A percentile compares a stretch with the other conserved stretches of the same genome.
phyloP scores from a whole-genome alignment of 2,113 vertebrate genomes.

The Eira barbara region DNA sequence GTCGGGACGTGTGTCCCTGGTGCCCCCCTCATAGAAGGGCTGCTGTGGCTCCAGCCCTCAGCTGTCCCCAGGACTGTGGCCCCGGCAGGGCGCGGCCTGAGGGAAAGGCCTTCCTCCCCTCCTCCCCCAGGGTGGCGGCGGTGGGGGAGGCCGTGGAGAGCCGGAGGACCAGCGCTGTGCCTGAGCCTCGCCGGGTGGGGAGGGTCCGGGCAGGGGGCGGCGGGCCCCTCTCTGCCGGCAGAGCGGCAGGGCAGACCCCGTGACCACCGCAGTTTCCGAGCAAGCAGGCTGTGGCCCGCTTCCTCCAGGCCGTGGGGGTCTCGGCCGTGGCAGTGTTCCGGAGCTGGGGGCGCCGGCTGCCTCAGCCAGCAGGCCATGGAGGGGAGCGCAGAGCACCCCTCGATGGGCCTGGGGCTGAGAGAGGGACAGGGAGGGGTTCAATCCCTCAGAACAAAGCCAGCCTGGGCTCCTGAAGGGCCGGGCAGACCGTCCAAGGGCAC shows the following conservation, averaged over 20 bases:
- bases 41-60: not conserved
- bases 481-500: not conserved
- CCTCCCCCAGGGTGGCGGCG: not conserved
- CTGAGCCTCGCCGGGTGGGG: not conserved
- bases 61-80: not conserved
- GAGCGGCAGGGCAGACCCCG: not conserved
- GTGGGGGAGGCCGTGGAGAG: not conserved
- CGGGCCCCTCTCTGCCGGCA: no score
- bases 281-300: not conserved
- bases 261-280: not conserved
- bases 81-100: fast-evolving
- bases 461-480: not conserved
- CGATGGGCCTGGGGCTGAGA: not conserved
- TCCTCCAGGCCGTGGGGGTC: not conserved
- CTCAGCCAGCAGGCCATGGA: not conserved
- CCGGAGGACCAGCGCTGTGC: not conserved
- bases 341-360: not conserved
- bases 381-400: not conserved
- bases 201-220: not conserved
- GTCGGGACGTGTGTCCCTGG: fast-evolving
- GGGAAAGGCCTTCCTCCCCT: not conserved
- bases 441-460: not conserved
- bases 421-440: not conserved
- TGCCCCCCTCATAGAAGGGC: no score
- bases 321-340: not conserved